Conservation (phyloP, 2,113 vertebrate species). For the Genyomyrus donnyi region DNA sequence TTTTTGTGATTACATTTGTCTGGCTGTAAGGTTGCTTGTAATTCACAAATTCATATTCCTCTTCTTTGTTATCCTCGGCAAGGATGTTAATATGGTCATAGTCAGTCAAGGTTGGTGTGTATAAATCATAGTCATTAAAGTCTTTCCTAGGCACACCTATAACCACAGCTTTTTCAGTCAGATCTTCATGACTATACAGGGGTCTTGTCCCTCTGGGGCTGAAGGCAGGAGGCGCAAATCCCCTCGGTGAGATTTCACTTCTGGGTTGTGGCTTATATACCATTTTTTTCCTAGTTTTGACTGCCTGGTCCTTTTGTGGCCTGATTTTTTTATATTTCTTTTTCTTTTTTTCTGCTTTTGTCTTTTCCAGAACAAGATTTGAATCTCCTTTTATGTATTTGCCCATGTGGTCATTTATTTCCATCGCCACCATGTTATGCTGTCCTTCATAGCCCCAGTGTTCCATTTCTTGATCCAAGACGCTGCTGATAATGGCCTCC, state of each 20-base stretch:
- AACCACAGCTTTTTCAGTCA: conserved; percentile 45
- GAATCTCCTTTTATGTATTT: conserved; percentile 49
- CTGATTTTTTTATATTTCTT: conserved; percentile 37
- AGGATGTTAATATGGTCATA: conserved; percentile 21
- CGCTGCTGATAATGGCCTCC: conserved; percentile 47
- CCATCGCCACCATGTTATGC: conserved; percentile 32
- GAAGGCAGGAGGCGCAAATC: conserved; percentile 34
- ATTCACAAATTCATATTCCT: conserved; percentile 66
- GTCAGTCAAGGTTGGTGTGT: conserved; percentile 42
- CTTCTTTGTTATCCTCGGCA: conserved; percentile 32
- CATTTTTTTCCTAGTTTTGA: conserved; percentile 57
- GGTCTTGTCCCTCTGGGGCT: conserved; percentile 35
- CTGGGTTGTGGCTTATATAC: conserved; percentile 47
- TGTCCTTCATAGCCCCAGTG: conserved; percentile 59
- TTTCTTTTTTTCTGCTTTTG: conserved; percentile 32
- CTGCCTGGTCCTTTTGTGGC: conserved; percentile 46
- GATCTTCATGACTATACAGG: conserved; percentile 41
- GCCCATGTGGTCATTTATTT: conserved; percentile 49
- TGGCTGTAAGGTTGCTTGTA: conserved; percentile 76
- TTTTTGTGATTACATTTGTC: conserved; percentile 54
- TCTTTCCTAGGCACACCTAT: conserved; percentile 70
- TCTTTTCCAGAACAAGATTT: conserved; percentile 9
- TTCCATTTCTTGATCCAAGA: conserved; percentile 37
- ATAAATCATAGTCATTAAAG: conserved; percentile 67
- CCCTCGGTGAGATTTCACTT: conserved; percentile 45